Evolutionary conservation across 2,113 vertebrate species (phyloP).

Genomic region (Pica pica): DNA sequence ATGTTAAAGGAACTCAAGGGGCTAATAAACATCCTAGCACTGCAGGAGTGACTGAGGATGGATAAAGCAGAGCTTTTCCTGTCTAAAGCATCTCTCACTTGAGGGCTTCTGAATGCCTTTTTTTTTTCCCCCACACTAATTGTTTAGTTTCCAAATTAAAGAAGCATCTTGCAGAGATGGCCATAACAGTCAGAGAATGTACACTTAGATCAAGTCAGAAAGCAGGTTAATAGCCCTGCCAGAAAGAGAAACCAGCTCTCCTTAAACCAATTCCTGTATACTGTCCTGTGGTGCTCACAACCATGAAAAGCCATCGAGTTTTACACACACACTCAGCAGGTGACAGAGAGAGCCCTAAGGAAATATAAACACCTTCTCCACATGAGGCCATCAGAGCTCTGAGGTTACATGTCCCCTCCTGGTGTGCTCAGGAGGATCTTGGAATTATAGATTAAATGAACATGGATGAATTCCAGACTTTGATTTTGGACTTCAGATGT

Average conservation of each 20-base stretch:
- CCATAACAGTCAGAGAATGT: not conserved
- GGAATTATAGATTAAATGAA: not conserved
- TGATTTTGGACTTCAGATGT: not conserved
- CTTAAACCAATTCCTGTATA: not conserved
- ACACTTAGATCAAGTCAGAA: not conserved
- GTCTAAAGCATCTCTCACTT: not conserved
- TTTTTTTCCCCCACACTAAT: not conserved
- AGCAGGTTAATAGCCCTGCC: constrained; percentile 34
- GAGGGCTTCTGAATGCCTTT: not conserved
- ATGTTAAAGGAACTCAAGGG: not conserved
- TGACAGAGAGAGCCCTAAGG: not conserved
- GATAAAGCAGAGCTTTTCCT: not conserved
- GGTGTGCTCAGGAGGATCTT: not conserved
- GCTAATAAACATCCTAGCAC: not conserved
- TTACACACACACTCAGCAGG: constrained; percentile 31
- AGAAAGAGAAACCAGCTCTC: not conserved
- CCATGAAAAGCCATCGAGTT: constrained; percentile 20
- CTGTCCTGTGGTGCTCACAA: not conserved
- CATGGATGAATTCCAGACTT: not conserved
- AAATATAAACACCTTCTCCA: constrained; percentile 52
- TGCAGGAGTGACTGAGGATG: not conserved
- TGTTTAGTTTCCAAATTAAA: constrained; percentile 2
- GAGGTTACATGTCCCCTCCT: constrained; percentile 10
- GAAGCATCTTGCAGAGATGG: not conserved
- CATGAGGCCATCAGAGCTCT: not conserved